Percentiles rank a stretch among this genome's conserved stretches.
Evolutionary conservation across 2,888 invertebrate species (phyloP).

Genomic region (Pachycephus smyrnensis): DNA sequence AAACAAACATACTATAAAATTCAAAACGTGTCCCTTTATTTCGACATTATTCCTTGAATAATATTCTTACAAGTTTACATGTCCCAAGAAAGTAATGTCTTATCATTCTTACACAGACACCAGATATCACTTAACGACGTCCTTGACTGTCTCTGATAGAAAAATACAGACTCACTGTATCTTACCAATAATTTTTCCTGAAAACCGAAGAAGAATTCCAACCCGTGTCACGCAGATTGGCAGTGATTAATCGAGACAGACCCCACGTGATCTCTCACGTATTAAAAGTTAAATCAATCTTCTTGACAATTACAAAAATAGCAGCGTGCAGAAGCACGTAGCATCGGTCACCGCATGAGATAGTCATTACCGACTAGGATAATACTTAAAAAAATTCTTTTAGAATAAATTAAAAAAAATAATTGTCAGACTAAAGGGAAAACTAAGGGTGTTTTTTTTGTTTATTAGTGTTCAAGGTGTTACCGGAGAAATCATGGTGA

Average conservation of each 20-base stretch:
- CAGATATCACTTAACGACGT: background rate
- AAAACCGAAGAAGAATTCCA: background rate
- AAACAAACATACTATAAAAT: background rate
- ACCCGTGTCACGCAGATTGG: background rate
- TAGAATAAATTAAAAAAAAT: too few species aligned
- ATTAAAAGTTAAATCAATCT: background rate
- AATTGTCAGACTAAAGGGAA: background rate
- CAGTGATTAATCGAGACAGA: background rate
- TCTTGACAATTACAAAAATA: background rate
- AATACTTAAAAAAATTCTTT: background rate
- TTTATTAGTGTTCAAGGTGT: conserved; percentile 75
- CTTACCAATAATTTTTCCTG: background rate
- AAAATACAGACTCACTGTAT: background rate
- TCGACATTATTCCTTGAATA: background rate
- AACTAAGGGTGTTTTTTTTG: background rate
- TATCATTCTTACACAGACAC: background rate
- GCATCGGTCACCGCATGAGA: background rate
- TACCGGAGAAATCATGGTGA: conserved; percentile 78
- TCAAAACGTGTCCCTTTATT: background rate
- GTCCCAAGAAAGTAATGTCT: background rate
- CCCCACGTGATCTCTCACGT: background rate
- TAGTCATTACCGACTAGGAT: background rate
- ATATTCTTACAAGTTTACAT: background rate
- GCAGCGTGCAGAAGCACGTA: background rate
- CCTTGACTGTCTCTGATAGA: background rate